phyloP scores from a whole-genome alignment of 2,113 vertebrate genomes.

The Bos javanicus region DNA sequence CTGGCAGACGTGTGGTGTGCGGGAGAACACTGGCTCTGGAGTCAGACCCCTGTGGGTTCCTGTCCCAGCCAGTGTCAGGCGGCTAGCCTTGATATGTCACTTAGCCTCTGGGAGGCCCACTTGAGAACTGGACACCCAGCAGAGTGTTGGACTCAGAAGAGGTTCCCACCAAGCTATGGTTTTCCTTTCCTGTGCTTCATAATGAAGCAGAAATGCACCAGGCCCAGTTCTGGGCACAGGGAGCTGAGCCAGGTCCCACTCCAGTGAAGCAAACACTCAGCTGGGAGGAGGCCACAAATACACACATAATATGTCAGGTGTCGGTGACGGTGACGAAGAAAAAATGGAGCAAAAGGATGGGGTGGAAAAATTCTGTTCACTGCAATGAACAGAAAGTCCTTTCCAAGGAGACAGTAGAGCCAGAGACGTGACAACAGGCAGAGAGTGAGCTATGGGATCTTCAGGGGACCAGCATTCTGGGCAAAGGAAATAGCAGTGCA shows the following conservation, averaged over 20 bases:
- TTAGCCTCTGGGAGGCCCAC: not conserved
- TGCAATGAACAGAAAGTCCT: not conserved
- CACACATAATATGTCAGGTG: not conserved
- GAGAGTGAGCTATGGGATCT: not conserved
- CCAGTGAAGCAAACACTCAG: not conserved
- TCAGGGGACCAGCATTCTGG: not conserved
- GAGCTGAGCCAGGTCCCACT: not conserved
- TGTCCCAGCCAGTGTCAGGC: not conserved
- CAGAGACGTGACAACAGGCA: not conserved
- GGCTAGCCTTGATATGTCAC: not conserved
- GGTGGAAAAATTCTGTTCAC: not conserved
- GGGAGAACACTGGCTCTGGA: not conserved
- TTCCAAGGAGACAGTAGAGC: not conserved
- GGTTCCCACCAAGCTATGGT: fast-evolving
- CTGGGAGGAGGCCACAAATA: not conserved
- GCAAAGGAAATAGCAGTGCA: not conserved
- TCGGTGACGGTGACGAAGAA: not conserved
- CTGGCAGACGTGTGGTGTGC: fast-evolving
- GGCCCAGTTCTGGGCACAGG: not conserved
- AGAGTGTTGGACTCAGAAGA: not conserved
- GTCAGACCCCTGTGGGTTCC: not conserved
- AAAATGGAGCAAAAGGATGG: not conserved
- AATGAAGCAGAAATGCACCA: not conserved
- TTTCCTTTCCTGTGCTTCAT: not conserved
- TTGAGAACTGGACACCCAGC: not conserved